phyloP scores from a whole-genome alignment of 2,113 vertebrate species.

The Falcunculus frontatus region DNA sequence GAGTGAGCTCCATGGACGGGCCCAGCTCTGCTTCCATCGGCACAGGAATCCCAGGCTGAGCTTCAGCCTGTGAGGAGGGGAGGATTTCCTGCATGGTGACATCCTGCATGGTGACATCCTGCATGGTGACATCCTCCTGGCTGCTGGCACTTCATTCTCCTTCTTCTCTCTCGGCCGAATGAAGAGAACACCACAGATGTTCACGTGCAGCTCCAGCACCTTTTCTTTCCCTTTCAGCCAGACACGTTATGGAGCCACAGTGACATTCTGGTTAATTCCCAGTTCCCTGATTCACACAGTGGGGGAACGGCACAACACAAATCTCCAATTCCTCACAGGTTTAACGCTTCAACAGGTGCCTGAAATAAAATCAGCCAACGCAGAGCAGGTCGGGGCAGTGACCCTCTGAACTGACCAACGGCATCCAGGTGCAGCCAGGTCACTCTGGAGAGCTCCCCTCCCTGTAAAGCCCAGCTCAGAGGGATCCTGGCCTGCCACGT shows the following conservation, averaged over 20 bases:
- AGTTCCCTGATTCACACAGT: background rate
- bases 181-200: background rate
- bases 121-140: background rate
- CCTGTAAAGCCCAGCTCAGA: background rate
- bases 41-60: background rate
- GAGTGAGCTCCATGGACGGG: background rate
- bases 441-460: background rate
- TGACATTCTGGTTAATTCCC: background rate
- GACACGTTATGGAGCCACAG: background rate
- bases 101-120: too few species aligned
- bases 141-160: background rate
- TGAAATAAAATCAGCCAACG: background rate
- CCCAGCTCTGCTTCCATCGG: rapidly evolving
- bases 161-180: background rate
- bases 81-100: background rate
- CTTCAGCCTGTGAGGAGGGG: background rate
- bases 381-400: background rate
- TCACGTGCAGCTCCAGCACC: background rate
- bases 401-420: background rate
- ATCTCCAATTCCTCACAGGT: background rate
- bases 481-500: background rate
- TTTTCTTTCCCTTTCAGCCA: background rate
- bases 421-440: rapidly evolving
- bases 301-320: background rate
- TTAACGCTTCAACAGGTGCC: too few species aligned